These are phyloP conservation scores for Pseudopipra pipra DNA, from an alignment of 2,113 vertebrate genomes.

Conservation along the genomic window DNA sequence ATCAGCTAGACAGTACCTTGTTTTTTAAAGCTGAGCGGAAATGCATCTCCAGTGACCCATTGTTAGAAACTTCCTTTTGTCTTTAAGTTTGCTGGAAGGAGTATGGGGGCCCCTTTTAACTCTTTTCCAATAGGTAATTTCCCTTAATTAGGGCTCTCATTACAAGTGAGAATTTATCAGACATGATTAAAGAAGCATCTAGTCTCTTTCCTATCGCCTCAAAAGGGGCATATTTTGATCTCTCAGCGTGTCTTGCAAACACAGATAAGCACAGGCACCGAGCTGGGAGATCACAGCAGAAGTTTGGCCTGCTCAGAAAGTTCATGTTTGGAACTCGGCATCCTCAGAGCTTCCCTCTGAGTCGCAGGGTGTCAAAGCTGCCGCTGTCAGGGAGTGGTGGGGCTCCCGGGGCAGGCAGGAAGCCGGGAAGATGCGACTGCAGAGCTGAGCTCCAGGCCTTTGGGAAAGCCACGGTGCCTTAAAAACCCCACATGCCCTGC, in stretches of 20 bases:
- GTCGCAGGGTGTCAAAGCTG: constrained; percentile 13
- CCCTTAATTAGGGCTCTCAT: constrained; percentile 78
- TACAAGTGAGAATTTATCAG: constrained; percentile 75
- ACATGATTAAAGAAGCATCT: constrained; percentile 76
- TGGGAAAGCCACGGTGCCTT: fast-evolving
- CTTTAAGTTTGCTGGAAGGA: constrained; percentile 81
- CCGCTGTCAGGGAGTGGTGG: fast-evolving
- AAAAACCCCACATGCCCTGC: fast-evolving
- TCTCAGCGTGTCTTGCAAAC: constrained; percentile 53
- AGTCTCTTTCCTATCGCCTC: constrained; percentile 69
- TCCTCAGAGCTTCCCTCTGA: constrained; percentile 42
- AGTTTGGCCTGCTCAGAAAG: constrained; percentile 39
- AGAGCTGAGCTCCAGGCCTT: background rate
- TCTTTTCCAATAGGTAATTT: constrained; percentile 86
- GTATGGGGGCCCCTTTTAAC: constrained; percentile 76
- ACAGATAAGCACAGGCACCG: constrained; percentile 23
- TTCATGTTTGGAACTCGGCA: constrained; percentile 44
- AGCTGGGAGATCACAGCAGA: constrained; percentile 45
- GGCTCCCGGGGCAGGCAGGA: background rate
- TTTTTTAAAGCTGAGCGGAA: constrained; percentile 91
- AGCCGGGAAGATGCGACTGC: background rate
- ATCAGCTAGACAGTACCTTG: constrained; percentile 86
- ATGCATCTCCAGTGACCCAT: constrained; percentile 99
- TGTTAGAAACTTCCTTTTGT: constrained; percentile 96
- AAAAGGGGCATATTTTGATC: constrained; percentile 68